These are phyloP conservation scores for Daphoenositta chrysoptera DNA, from an alignment of 2,113 vertebrate genomes.

Conservation along the genomic window DNA sequence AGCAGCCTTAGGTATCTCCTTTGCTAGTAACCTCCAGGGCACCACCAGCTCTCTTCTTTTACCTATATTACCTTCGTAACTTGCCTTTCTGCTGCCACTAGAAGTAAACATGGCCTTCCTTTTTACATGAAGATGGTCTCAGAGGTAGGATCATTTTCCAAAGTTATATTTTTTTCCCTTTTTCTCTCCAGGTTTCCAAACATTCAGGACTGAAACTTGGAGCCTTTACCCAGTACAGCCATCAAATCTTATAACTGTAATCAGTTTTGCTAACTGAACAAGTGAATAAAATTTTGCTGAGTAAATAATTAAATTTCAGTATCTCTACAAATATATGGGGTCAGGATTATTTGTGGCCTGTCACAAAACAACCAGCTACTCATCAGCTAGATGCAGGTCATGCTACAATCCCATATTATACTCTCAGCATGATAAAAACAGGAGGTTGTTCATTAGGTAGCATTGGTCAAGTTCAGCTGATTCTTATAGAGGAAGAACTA, in stretches of 20 bases:
- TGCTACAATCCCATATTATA: background rate
- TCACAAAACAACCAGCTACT: background rate
- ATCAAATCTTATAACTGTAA: background rate
- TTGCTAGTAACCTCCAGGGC: background rate
- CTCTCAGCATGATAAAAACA: background rate
- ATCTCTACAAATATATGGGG: background rate
- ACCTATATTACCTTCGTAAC: background rate
- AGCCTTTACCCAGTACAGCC: background rate
- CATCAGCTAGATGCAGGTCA: background rate
- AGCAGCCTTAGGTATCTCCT: background rate
- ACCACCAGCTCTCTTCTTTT: background rate
- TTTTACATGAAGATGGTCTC: background rate
- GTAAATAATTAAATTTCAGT: background rate
- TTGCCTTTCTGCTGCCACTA: background rate
- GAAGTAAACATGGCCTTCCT: background rate
- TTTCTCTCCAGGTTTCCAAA: background rate
- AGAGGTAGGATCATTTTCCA: background rate
- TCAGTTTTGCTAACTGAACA: background rate
- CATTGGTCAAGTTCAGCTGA: background rate
- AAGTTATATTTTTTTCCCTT: background rate
- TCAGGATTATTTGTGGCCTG: background rate
- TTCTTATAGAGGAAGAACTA: background rate
- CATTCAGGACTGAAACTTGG: background rate
- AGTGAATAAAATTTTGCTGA: background rate
- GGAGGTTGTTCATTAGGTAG: background rate